Evolutionary conservation across 2,113 vertebrate genomes (phyloP).

Genomic region (Martes martes): DNA sequence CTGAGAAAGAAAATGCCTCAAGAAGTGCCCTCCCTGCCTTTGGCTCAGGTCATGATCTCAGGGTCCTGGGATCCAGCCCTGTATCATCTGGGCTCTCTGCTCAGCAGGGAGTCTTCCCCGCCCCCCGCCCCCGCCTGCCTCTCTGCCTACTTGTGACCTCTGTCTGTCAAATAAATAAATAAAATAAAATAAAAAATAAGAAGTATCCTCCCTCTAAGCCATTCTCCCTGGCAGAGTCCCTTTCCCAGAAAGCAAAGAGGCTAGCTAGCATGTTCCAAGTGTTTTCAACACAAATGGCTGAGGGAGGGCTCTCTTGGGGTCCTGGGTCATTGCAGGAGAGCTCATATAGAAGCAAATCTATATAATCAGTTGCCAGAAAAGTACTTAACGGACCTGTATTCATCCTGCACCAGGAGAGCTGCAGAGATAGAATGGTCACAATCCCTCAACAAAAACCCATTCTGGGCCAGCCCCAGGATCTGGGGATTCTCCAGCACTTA

Average conservation of each 20-base stretch:
- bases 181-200: no score
- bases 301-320: neutral
- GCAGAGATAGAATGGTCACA: neutral
- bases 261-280: neutral
- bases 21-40: neutral
- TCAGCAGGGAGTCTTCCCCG: no score
- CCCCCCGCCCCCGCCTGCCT: no score
- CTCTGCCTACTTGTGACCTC: no score
- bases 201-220: neutral
- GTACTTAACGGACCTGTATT: neutral
- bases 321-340: neutral
- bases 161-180: no score
- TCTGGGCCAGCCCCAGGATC: constrained; percentile 1
- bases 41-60: no score
- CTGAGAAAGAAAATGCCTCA: neutral
- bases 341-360: neutral
- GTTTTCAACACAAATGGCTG: neutral
- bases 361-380: constrained; percentile 43
- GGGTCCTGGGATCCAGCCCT: no score
- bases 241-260: neutral
- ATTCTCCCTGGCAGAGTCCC: neutral
- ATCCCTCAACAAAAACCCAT: neutral
- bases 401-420: neutral
- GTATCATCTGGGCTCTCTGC: no score
- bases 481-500: neutral